Base-by-base conservation (phyloP, 2,888 invertebrate species). In the Meghimatium bilineatum region DNA sequence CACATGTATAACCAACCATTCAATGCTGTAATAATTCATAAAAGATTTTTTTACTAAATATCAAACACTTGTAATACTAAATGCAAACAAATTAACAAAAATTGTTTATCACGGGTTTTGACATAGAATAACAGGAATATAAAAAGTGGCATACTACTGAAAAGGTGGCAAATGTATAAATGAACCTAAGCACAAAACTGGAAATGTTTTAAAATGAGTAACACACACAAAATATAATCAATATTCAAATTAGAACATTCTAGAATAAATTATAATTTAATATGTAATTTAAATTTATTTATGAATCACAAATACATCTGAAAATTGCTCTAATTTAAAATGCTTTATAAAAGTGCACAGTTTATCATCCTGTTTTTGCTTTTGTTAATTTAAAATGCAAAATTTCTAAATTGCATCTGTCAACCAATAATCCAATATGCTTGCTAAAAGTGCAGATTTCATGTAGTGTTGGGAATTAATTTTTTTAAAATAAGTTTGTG, bases 31-130 rank as follows among this genome's bases (percentile, higher is more conserved):
- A 74, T 74, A 52, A 23, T n/a, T 74, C 52, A 74, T 52, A 20
- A 74, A 29, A 32, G 29, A n/a, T 44, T 72, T 67, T 10, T 71
- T 49, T 29, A 49, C 52, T 52, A 52, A 74, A 74, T 52, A 74
- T 29, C 52, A 74, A 52, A 74, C 74, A 74, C 26, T 32, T 49
- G 23, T 52, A 52, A 74, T 34, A 44, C 49, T 52, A 74, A 74
- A 74, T 52, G 23, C 52, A 74, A 74, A 32, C 20, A 74, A 49
- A 74, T 71, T 12, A 67, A 26, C 38, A 38, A 20, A 12, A 71
- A 71, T 38, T 23, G 14, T 23, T 56, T 26, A 6, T 71, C 71
- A 71, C 71, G 36, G 38, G 38, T 71, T 44, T 38, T 38, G 38
- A 71, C 38, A 71, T n/a, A 8, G 26, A 38, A 71, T 3, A 38